phyloP scores from a whole-genome alignment of 2,113 vertebrate genomes.

The Gorsachius goisagi region DNA sequence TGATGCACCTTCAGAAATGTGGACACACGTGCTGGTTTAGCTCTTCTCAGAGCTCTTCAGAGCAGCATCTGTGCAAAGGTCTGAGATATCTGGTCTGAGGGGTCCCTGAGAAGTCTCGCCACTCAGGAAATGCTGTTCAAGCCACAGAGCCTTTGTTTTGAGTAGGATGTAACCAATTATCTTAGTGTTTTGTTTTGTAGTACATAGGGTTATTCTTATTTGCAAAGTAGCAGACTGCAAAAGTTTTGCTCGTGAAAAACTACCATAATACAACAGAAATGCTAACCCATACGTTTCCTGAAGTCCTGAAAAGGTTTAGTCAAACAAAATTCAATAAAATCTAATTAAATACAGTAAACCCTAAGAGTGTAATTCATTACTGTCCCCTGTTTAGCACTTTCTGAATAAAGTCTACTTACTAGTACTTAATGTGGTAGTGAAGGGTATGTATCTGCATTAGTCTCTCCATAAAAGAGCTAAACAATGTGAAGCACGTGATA shows the following conservation, averaged over 20 bases:
- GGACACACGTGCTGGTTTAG: fast-evolving
- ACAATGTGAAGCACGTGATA: background rate
- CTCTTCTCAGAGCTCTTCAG: background rate
- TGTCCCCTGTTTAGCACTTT: background rate
- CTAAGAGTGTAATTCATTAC: background rate
- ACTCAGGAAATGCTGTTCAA: background rate
- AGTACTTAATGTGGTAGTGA: fast-evolving
- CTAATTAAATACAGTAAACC: background rate
- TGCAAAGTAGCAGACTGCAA: background rate
- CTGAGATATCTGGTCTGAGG: background rate
- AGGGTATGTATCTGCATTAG: background rate
- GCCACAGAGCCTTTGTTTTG: background rate
- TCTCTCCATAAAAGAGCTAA: background rate
- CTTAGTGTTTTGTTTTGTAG: background rate
- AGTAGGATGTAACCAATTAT: background rate
- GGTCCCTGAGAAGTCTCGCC: background rate
- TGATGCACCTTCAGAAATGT: background rate
- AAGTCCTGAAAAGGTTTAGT: background rate
- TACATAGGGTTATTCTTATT: background rate
- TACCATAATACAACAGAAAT: background rate
- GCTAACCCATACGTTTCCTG: background rate
- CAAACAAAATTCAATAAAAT: background rate
- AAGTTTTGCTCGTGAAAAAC: background rate
- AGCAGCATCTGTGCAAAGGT: background rate
- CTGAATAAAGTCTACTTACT: background rate